Base-by-base conservation (phyloP, 2,888 invertebrate genomes). In the Melieria crassipennis region DNA sequence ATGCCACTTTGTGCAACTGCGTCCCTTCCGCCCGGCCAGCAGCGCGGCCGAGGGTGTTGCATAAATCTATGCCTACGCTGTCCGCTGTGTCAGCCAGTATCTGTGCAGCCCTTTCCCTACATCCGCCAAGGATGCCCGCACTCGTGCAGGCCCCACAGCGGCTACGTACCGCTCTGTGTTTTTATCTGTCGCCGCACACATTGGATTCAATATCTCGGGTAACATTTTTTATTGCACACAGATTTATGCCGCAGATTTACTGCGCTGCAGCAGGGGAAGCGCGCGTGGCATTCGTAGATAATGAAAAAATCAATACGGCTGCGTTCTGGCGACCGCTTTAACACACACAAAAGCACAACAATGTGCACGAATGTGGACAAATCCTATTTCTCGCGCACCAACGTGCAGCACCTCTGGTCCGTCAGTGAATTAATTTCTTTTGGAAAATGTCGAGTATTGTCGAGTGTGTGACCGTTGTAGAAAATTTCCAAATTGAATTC, bases 161-260 rank as follows among this genome's bases (percentile, higher is more conserved):
- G 30, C 30, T 30, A 30, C 30, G 30, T 30, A 30, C 30, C 30
- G 30, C 30, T 30, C 30, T 30, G 30, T 30, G 30, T 63, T 71
- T 71, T 62, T 71, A 71, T 71, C 71, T 66, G 71, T 66, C 62
- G 67, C 45, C 67, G 64, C 43, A 52, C 67, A 64, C 46, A 81
- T 77, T 76, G 75, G 80, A 81, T 81, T 81, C 78, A 82, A 82
- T 81, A 81, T 81, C 80, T 82, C 80, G 80, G 79, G 79, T 79
- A 79, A 81, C 81, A 82, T 80, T 81, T 70, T 70, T 82, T 81
- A 80, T 81, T 81, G 80, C 77, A 80, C 75, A 69, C 78, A 80
- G 79, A 81, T 81, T 81, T 81, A 82, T 81, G 56, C 63, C 78
- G 76, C 75, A 77, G 77, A 69, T 69, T 69, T 69, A 69, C 69